These are phyloP conservation scores for Nylanderia fulva DNA, from an alignment of 1,140 invertebrate genomes.

Conservation along the genomic window DNA sequence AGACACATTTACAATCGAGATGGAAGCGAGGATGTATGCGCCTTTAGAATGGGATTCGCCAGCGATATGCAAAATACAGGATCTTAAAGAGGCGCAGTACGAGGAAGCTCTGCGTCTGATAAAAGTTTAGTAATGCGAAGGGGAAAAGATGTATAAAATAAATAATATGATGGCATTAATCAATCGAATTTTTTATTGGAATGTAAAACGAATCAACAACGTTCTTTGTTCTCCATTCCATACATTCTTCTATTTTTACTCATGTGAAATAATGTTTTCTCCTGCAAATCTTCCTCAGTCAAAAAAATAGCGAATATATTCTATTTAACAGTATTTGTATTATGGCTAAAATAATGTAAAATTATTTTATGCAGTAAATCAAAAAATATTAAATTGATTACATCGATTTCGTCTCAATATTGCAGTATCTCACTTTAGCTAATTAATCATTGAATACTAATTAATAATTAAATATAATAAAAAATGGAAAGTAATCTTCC, in stretches of 20 bases:
- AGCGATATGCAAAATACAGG: slow-evolving; percentile 86
- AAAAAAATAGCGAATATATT: not conserved
- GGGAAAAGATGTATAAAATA: not conserved
- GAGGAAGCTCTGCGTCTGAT: slow-evolving; percentile 87
- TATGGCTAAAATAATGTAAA: not conserved
- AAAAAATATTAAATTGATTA: not conserved
- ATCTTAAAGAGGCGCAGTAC: slow-evolving; percentile 87
- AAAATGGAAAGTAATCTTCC: no score
- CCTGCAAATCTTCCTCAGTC: not conserved
- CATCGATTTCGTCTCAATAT: not conserved
- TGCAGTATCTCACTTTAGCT: not conserved
- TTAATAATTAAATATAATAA: no score
- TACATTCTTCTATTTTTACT: not conserved
- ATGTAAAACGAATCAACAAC: not conserved
- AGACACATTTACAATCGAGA: slow-evolving; percentile 54
- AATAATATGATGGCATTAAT: not conserved
- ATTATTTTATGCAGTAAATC: not conserved
- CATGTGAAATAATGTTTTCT: not conserved
- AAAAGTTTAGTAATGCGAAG: slow-evolving; percentile 81
- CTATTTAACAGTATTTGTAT: not conserved
- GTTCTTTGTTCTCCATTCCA: slow-evolving; percentile 66
- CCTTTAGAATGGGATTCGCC: slow-evolving; percentile 87
- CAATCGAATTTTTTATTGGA: not conserved
- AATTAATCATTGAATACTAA: no score
- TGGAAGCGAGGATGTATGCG: slow-evolving; percentile 83